These are phyloP conservation scores for Semotilus atromaculatus DNA, from an alignment of 2,797 vertebrate species.

Conservation along the genomic window DNA sequence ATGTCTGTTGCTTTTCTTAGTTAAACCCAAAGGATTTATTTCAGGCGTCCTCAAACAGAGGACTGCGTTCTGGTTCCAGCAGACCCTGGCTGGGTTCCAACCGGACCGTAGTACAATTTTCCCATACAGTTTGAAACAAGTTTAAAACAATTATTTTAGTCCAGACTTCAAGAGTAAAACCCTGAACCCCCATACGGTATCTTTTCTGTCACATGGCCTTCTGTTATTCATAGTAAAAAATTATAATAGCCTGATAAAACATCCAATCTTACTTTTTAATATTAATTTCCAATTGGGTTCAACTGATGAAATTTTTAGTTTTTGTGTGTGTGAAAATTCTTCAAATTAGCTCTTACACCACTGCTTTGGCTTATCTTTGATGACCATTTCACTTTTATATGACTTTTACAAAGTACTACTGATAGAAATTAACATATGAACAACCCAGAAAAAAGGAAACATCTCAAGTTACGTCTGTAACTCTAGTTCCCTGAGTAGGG, in stretches of 20 bases:
- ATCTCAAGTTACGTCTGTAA: too few relatives aligned
- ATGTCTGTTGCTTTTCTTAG: neutral
- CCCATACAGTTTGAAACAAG: neutral
- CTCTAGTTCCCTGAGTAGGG: too few relatives aligned
- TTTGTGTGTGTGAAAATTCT: too few relatives aligned
- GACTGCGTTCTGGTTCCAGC: too few relatives aligned
- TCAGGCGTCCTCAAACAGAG: neutral
- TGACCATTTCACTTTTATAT: neutral
- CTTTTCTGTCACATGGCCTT: neutral
- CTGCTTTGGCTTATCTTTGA: neutral
- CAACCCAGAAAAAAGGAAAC: too few relatives aligned
- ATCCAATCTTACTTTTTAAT: neutral
- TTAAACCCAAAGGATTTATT: neutral
- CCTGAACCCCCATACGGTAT: neutral
- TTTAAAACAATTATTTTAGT: neutral
- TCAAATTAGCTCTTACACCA: too few relatives aligned
- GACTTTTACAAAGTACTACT: too few relatives aligned
- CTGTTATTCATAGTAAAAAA: neutral
- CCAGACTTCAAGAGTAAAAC: neutral
- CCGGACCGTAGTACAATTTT: neutral
- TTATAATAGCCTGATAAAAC: neutral
- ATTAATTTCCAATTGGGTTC: neutral
- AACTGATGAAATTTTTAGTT: neutral
- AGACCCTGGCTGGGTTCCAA: neutral
- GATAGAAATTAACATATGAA: too few relatives aligned